Evolutionary conservation across 2,113 vertebrate genomes (phyloP).

Genomic region (Paramisgurnus dabryanus): DNA sequence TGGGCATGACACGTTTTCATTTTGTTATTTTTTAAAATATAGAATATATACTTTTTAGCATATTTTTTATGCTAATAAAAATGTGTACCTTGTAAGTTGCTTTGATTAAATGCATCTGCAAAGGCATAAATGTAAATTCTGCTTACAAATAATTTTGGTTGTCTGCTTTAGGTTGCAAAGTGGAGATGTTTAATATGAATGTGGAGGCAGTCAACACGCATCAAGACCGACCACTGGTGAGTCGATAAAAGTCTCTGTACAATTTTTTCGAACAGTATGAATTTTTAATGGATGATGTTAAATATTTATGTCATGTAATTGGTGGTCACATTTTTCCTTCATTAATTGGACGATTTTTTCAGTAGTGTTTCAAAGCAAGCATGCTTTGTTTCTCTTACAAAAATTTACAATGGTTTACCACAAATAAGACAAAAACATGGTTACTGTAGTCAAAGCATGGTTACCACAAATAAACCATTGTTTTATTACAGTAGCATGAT

Average conservation of each 20-base stretch:
- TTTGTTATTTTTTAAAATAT: too few relatives aligned
- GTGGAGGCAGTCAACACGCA: conserved; percentile 97
- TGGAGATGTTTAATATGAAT: conserved; percentile 86
- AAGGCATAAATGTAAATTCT: background rate
- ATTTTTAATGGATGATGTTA: conserved; percentile 16
- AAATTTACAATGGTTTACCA: too few relatives aligned
- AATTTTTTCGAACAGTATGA: background rate
- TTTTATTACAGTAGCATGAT: too few relatives aligned
- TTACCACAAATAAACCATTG: too few relatives aligned
- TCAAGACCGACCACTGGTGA: conserved; percentile 88
- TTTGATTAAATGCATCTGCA: too few relatives aligned
- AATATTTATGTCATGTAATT: conserved; percentile 17
- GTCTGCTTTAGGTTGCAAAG: conserved; percentile 86
- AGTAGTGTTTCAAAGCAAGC: background rate
- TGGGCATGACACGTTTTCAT: too few relatives aligned
- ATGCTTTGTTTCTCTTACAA: background rate
- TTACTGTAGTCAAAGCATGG: too few relatives aligned
- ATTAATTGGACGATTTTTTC: background rate
- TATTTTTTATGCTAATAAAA: too few relatives aligned
- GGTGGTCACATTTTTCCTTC: conserved; percentile 4
- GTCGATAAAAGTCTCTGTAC: conserved; percentile 54
- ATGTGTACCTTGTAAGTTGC: too few relatives aligned
- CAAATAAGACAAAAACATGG: too few relatives aligned
- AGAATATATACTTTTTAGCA: too few relatives aligned
- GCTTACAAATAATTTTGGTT: background rate